phyloP scores from a whole-genome alignment of 1,140 invertebrate genomes.

The Panulirus ornatus region DNA sequence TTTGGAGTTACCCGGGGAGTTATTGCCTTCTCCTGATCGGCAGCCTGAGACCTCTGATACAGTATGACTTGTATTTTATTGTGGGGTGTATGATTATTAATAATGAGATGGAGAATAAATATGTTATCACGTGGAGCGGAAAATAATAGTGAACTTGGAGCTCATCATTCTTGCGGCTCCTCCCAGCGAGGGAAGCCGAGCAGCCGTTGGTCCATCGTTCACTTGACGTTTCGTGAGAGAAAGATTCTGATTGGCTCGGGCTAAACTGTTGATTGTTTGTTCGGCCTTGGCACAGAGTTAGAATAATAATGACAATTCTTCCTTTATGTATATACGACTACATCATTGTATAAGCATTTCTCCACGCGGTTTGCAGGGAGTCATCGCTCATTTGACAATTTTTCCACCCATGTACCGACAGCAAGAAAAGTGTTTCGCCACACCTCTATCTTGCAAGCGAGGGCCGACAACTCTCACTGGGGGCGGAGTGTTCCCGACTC shows the following conservation, averaged over 20 bases:
- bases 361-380: no score
- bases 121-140: constrained; percentile 71
- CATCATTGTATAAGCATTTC: background rate
- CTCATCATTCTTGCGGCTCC: constrained; percentile 63
- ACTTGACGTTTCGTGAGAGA: constrained; percentile 44
- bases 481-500: constrained; percentile 25
- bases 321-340: background rate
- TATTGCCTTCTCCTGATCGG: constrained; percentile 23
- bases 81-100: constrained; percentile 71
- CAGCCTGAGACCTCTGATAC: constrained; percentile 46
- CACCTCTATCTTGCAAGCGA: background rate
- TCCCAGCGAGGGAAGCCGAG: constrained; percentile 10
- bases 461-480: background rate
- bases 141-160: constrained; percentile 68
- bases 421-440: background rate
- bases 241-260: constrained; percentile 26
- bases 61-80: constrained; percentile 70
- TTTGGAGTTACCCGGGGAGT: background rate
- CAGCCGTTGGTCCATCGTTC: constrained; percentile 30
- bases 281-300: constrained; percentile 1
- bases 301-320: background rate
- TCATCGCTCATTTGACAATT: background rate
- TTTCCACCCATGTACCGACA: no score
- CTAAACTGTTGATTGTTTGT: constrained; percentile 65
- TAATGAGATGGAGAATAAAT: constrained; percentile 73